A percentile compares a stretch with the other conserved stretches of the same genome.
These are phyloP conservation scores for Ifrita kowaldi DNA, from an alignment of 2,113 vertebrate genomes.

Conservation along the genomic window DNA sequence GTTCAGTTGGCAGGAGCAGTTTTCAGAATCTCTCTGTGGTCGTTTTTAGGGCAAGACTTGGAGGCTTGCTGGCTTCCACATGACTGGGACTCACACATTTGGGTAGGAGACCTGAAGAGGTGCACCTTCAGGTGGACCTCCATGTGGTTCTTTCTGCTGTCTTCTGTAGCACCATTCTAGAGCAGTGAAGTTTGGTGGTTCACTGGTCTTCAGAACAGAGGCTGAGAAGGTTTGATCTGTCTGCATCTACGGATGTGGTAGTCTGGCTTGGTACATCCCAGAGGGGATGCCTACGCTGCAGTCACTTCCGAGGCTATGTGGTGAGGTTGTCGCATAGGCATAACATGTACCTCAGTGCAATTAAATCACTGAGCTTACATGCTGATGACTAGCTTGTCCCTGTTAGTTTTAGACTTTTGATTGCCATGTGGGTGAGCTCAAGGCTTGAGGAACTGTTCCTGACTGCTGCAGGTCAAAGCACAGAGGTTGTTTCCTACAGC, in stretches of 20 bases:
- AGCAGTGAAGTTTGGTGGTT: neutral
- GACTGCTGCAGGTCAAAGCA: neutral
- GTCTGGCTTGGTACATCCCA: neutral
- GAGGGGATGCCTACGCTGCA: neutral
- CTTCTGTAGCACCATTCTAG: neutral
- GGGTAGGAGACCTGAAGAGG: neutral
- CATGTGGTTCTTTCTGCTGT: neutral
- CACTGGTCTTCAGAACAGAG: neutral
- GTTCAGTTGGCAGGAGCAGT: neutral
- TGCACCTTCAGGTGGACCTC: neutral
- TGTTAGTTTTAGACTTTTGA: neutral
- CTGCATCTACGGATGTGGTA: accelerated
- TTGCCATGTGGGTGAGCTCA: neutral
- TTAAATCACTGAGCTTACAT: neutral
- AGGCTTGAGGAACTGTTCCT: neutral
- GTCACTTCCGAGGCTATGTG: neutral
- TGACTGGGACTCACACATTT: neutral
- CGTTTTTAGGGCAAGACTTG: neutral
- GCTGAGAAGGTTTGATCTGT: neutral
- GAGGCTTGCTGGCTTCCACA: neutral
- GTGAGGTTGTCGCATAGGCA: neutral
- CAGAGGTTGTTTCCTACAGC: neutral
- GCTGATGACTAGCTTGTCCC: neutral
- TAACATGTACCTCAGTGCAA: neutral
- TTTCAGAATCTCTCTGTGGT: neutral